Evolutionary conservation across 1,140 invertebrate species (phyloP).

Genomic region (Nasonia giraulti): DNA sequence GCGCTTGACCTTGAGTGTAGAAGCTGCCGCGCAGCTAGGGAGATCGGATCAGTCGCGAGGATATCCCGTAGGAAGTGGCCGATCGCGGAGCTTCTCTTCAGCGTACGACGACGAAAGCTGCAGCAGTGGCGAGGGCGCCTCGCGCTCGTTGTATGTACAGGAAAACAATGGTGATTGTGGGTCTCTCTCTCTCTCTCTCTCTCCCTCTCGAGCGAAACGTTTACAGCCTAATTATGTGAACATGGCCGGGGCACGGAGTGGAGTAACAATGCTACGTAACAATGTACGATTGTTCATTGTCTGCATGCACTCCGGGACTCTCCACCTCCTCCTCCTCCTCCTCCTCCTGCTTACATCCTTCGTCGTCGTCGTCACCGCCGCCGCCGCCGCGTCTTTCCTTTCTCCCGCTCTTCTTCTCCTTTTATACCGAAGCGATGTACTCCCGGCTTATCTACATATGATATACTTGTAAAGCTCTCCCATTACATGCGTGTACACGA

Average conservation of each 20-base stretch:
- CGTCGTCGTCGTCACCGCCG: too few species aligned
- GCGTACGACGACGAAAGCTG: background rate
- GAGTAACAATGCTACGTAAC: constrained; percentile 75
- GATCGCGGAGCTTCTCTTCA: background rate
- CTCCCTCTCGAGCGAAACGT: constrained; percentile 64
- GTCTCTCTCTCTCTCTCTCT: background rate
- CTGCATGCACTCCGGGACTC: constrained; percentile 56
- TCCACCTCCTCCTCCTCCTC: constrained; percentile 50
- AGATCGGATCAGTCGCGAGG: constrained; percentile 21
- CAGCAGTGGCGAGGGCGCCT: constrained; percentile 28
- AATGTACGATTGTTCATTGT: constrained; percentile 76
- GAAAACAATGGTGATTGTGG: constrained; percentile 75
- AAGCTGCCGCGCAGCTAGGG: background rate
- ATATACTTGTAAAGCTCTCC: constrained; percentile 47
- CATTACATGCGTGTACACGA: constrained; percentile 42
- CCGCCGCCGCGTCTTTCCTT: background rate
- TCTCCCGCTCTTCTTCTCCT: background rate
- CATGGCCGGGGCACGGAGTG: constrained; percentile 67
- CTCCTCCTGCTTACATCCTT: constrained; percentile 46
- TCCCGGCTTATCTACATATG: constrained; percentile 30
- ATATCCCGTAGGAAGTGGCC: constrained; percentile 22
- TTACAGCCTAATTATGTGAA: constrained; percentile 76
- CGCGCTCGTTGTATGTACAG: constrained; percentile 46
- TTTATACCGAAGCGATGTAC: constrained; percentile 26
- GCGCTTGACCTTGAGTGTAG: constrained; percentile 32